Base-by-base conservation (phyloP, 2,797 vertebrate genomes). In the Danio albolineatus region DNA sequence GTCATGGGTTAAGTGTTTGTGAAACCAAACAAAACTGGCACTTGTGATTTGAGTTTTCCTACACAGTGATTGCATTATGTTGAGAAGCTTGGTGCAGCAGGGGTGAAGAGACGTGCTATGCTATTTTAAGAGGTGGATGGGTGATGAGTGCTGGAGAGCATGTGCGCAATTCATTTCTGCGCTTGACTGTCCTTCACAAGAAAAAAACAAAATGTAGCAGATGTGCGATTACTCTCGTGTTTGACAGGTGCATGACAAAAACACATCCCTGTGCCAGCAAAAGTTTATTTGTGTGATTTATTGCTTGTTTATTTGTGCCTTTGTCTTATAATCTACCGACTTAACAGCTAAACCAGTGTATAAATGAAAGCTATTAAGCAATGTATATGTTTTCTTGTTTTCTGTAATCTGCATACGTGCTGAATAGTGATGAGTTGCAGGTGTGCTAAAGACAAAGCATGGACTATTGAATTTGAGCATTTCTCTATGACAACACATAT, bases 31-130 rank as follows among this genome's bases (percentile, higher is more conserved):
- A 85, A 85, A 83, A 76, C 71, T 67, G 43, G 48, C 71, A 49
- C 79, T 83, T 81, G 38, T 56, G 79, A 73, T 83, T 76, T 81
- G 59, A 74, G 46, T 72, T 78, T 71, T 51, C 14, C 12, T 71
- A 67, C 21, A 69, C 79, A 44, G 66, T 81, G 66, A 79, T 83
- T 85, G 81, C 46, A 81, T 79, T 81, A 67, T 78, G 59, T 62
- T 81, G 61, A 85, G 65, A 59, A 65, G 73, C 21, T 46, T 12
- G n/a, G 5, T 78, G 69, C 38, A 73, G 48, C 56, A 65, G n/a
- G 49, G 71, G 71, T 79, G 56, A 79, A 49, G 41, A 74, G 62
- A 62, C 28, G 41, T 2, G 21, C 36, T 53, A 16, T 1, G 4
- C 44, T 51, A 38, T 70, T 78, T 78, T 78, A 61, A 78, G 65